Evolutionary conservation across 2,797 vertebrate species (phyloP).

Genomic region (Gymnoscopelus microlampas): DNA sequence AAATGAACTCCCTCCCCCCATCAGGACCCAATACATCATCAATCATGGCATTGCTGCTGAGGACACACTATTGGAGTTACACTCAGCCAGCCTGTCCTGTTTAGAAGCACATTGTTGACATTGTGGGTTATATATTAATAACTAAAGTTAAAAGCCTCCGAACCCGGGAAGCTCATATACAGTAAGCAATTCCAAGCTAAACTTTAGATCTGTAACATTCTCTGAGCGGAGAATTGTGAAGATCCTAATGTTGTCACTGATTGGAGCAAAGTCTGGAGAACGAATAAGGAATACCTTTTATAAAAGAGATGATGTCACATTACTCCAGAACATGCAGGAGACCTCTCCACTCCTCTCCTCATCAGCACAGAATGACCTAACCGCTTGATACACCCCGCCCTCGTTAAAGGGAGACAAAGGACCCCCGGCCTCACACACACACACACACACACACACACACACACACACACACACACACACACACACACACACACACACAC

Average conservation of each 20-base stretch:
- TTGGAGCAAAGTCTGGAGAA: slow-evolving; percentile 11
- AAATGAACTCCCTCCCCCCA: slow-evolving; percentile 49
- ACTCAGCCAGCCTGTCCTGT: background rate
- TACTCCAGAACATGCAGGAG: slow-evolving; percentile 35
- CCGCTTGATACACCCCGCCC: slow-evolving; percentile 48
- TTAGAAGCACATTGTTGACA: too few species aligned
- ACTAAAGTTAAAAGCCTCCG: too few species aligned
- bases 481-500: too few species aligned
- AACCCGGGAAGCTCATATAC: too few species aligned
- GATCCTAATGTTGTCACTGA: background rate
- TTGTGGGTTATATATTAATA: too few species aligned
- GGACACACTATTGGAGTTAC: slow-evolving; percentile 9
- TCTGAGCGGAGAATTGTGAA: background rate
- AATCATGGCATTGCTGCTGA: slow-evolving; percentile 23
- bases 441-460: slow-evolving; percentile 8
- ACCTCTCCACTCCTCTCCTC: slow-evolving; percentile 21
- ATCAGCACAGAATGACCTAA: slow-evolving; percentile 64
- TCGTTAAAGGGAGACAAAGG: slow-evolving; percentile 69
- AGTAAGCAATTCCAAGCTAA: too few species aligned
- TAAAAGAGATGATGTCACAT: slow-evolving; percentile 44
- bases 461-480: slow-evolving; percentile 4
- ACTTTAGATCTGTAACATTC: background rate
- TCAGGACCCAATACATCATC: slow-evolving; percentile 54
- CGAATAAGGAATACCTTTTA: too few species aligned
- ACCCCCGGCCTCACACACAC: slow-evolving; percentile 31